Evolutionary conservation across 2,888 invertebrate genomes (phyloP).

Genomic region (Apodemia hepburni): DNA sequence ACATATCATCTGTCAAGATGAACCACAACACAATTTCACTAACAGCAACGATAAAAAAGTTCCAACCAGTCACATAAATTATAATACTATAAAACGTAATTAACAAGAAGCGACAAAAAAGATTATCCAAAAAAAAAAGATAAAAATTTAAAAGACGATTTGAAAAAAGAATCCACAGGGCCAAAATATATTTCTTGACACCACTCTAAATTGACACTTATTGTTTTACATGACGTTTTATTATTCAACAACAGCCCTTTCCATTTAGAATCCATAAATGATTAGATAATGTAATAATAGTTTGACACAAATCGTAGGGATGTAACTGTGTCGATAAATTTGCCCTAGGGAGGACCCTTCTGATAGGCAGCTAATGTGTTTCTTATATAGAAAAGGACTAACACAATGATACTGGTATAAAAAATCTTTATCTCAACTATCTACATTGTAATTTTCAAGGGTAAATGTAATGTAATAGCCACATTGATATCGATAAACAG

Average conservation of each 20-base stretch:
- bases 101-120: constrained; percentile 12
- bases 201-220: constrained; percentile 5
- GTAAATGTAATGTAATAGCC: too few species aligned
- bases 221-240: neutral
- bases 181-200: neutral
- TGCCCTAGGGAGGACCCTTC: constrained; percentile 31
- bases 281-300: constrained; percentile 26
- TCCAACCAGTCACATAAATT: neutral
- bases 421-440: neutral
- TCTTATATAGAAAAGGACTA: constrained; percentile 8
- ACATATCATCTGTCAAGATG: neutral
- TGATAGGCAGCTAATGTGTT: constrained; percentile 30
- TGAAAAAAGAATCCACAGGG: neutral
- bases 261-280: constrained; percentile 14
- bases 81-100: constrained; percentile 7
- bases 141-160: constrained; percentile 7
- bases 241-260: constrained; percentile 2
- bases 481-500: too few species aligned
- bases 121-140: neutral
- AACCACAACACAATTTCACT: neutral
- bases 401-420: neutral
- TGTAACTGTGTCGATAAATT: constrained; percentile 31
- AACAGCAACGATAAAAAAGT: neutral
- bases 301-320: constrained; percentile 27
- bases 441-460: neutral